Base-by-base conservation (phyloP, 2,888 invertebrate genomes). In the Lithosia quadra region DNA sequence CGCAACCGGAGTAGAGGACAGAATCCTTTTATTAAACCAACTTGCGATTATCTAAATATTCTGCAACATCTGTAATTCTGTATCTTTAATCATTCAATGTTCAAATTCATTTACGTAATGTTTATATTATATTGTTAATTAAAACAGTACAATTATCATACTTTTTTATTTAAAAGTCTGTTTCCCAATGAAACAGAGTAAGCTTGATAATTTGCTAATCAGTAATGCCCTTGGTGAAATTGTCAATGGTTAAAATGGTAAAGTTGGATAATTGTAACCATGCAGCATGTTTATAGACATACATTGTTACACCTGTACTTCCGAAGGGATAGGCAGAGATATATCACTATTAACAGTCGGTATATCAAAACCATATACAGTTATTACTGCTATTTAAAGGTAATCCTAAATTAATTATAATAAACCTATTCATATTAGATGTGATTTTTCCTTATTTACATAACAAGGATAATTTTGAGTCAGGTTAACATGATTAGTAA, bases 191-290 rank as follows among this genome's bases (percentile, higher is more conserved):
- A 22, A 55, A 34, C 34, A 28, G 2, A 39, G 21, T 59, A 34
- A 43, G 28, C 15, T 56, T 21, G 60, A 61, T 56, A 67, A 61
- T 36, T 28, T 18, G 21, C 24, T 61, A 63, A 53, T 62, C 58
- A 60, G 22, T 7, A 53, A 49, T 55, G 36, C 39, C 63, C 34
- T 65, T 65, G 66, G 28, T 63, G 11, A 43, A 63, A 22, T 43
- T 49, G 39, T 11, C 33, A 60, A 33, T n/a, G 15, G 43, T 28
- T 53, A n/a, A n/a, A n/a, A n/a, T n/a, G n/a, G n/a, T 28, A 65
- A 58, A 24, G 18, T 58, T 24, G 28, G 9, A 58, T 58, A 55
- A 15, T 63, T 22, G 10, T 4, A 24, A 49, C 49, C 49, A n/a
- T n/a, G n/a, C n/a, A 49, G 49, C 49, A 7, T 49, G 34, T 24